phyloP scores from a whole-genome alignment of 2,797 vertebrate genomes.

The Scleropages formosus region DNA sequence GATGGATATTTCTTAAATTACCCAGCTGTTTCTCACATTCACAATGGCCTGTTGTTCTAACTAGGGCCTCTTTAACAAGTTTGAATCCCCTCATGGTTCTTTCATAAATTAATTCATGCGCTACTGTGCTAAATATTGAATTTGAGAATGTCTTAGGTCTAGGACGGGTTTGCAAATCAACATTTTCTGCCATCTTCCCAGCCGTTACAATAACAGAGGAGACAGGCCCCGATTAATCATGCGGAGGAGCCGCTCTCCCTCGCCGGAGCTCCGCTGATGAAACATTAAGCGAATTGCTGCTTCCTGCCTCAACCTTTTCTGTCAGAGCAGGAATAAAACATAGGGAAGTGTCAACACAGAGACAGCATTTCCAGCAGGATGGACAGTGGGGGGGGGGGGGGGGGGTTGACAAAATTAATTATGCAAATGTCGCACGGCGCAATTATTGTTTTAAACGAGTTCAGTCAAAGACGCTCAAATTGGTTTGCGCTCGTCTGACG shows the following conservation, averaged over 20 bases:
- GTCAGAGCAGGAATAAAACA: conserved; percentile 52
- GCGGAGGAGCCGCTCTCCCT: conserved; percentile 39
- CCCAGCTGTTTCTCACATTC: background rate
- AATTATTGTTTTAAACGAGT: no score
- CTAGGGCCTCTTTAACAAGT: background rate
- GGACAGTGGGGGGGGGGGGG: background rate
- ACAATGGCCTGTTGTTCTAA: background rate
- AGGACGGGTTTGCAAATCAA: conserved; percentile 33
- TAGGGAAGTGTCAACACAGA: conserved; percentile 52
- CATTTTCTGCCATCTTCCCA: conserved; percentile 42
- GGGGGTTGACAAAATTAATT: conserved; percentile 23
- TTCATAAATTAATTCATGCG: conserved; percentile 24
- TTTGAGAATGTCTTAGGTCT: conserved; percentile 29
- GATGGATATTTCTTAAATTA: conserved; percentile 4
- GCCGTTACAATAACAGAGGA: conserved; percentile 47
- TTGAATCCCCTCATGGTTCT: background rate
- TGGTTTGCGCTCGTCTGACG: no score
- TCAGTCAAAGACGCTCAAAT: no score
- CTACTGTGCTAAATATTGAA: conserved; percentile 42
- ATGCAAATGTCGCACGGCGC: conserved; percentile 13
- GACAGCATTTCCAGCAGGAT: conserved; percentile 29
- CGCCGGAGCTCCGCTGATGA: conserved; percentile 51
- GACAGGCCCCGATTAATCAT: conserved; percentile 60
- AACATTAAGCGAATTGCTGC: conserved; percentile 53
- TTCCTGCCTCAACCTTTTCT: conserved; percentile 50